Base-by-base conservation (phyloP, 2,797 vertebrate genomes). In the Champsocephalus gunnari region DNA sequence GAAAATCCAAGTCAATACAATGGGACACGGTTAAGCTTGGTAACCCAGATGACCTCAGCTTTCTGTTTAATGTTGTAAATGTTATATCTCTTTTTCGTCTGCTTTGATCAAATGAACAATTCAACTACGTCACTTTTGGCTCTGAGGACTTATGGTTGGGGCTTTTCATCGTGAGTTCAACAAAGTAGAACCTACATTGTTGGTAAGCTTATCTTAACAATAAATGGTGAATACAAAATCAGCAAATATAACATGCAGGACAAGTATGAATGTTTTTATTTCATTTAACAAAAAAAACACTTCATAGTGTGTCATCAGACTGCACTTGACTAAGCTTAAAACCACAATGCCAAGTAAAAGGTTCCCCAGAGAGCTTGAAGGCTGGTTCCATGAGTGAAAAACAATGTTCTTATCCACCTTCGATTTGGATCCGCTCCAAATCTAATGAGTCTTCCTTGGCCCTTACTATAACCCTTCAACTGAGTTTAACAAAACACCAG, bases 281-380 rank as follows among this genome's bases (percentile, higher is more conserved):
- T 53, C 1, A 47, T 28, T 58, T 54, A 12, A 5, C 17, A 7
- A 34, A 28, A 9, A 45, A 34, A 48, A 11, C 41, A 9, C 34
- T 38, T 38, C 9, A 38, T 38, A 38, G 34, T 38, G 34, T 38
- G 6, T 38, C 34, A 9, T 38, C 6, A 38, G 8, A 58, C 54
- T 17, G 44, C 47, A 21, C 53, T 63, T 32, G 24, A 41, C 32
- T 54, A 41, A 70, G 48, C 66, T 58, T 64, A 61, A 57, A 68
- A 71, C 45, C 53, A 17, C 79, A 78, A 71, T 79, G 13, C n/a
- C 51, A 38, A 38, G 34, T 38, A 38, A 38, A 38, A 6, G 34
- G 34, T 38, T 38, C 1, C 34, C 34, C 7, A 38, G 34, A 38
- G 34, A 38, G 34, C 34, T 38, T 38, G 34, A 38, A 9, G 34